Evolutionary conservation across 2,888 invertebrate species (phyloP), one percentile per base, ranked within the genome.

Genomic region (Vandiemenella viatica): DNA sequence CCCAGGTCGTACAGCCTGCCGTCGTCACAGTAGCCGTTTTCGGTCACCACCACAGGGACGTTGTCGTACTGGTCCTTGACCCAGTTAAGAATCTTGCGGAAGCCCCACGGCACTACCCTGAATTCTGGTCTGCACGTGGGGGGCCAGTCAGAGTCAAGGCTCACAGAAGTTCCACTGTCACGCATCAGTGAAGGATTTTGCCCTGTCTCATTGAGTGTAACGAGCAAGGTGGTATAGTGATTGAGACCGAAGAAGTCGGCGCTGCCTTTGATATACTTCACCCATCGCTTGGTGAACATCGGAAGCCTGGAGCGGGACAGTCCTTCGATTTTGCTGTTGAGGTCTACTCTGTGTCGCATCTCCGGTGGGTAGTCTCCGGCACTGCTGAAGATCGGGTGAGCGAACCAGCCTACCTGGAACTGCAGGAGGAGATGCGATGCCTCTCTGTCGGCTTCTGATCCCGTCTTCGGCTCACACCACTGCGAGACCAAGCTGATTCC

Each of bases 51-150:
- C 7, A 80, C 66, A 42, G 70, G 63, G 0, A 76, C 75, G 60
- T 78, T 75, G 38, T 68, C 68, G 64, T 78, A 81, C 17, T 70
- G 69, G 0, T 64, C 63, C 55, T 71, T 73, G 16, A 81, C 68
- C 74, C 74, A 73, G 16, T 67, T 63, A 0, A 81, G 59, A 1
- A 78, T 51, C 54, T 76, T 75, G 52, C 66, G 61, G 52, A 82
- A 70, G 0, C 77, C 79, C 71, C 74, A 72, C 0, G 79, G 77
- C 1, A 74, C 73, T 16, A 38, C 38, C 38, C 10, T 32, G 32
- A 32, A 32, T 13, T 2, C 10, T 2, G n/a, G 32, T 13, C 16
- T 16, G 8, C 38, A 3, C 2, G 38, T 8, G 16, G 38, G 8
- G 8, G 38, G 38, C 38, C 38, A 38, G 8, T 8, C 8, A 38